A percentile compares a stretch with the other conserved stretches of the same genome.
Conservation (phyloP, 2,113 vertebrate species). For the Prunella fulvescens region DNA sequence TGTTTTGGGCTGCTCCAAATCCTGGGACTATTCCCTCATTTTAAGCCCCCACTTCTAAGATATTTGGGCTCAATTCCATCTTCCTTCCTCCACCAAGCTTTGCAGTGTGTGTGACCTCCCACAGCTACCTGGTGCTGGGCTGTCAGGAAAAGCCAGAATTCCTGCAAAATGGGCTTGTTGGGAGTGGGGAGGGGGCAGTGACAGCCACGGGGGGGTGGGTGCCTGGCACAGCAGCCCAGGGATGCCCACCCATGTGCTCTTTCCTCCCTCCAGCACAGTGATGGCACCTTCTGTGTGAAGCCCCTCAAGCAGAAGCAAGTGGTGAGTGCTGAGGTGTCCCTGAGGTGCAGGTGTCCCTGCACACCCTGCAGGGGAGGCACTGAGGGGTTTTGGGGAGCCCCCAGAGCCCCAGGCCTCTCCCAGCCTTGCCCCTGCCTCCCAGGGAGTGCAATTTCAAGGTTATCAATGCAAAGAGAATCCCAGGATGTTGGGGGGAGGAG, state of each 20-base stretch:
- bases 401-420: not conserved
- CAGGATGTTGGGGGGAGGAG: not conserved
- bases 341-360: accelerated
- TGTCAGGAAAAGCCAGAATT: not conserved
- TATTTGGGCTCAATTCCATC: not conserved
- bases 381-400: not conserved
- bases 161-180: not conserved
- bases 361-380: too few relatives aligned
- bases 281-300: constrained; percentile 94
- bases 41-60: not conserved
- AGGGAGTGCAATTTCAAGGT: not conserved
- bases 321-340: constrained; percentile 70
- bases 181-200: accelerated
- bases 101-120: not conserved
- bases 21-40: not conserved
- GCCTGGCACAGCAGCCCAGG: not conserved
- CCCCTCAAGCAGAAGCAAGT: constrained; percentile 99
- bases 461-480: not conserved
- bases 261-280: constrained; percentile 81
- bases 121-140: not conserved
- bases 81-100: not conserved
- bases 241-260: not conserved
- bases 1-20: not conserved
- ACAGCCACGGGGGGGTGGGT: not conserved
- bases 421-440: not conserved